Evolutionary conservation across 2,113 vertebrate species (phyloP).

Genomic region (Meleagris gallopavo): DNA sequence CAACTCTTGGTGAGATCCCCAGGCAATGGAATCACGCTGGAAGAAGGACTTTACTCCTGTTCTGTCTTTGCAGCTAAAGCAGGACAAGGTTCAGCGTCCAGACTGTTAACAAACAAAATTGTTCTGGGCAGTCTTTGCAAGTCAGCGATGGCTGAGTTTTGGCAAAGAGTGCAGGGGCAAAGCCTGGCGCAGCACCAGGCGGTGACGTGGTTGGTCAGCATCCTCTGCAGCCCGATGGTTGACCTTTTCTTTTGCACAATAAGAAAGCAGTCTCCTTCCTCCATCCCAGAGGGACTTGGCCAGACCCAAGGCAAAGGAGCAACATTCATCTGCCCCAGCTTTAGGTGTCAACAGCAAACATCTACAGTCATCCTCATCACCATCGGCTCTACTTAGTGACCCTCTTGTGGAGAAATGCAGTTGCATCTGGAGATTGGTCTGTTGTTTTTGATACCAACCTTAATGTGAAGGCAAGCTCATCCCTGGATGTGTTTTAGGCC

Average conservation of each 20-base stretch:
- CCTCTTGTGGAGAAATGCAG: rapidly evolving
- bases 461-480: not conserved
- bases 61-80: not conserved
- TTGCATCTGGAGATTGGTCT: not conserved
- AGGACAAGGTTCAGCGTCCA: slow-evolving; percentile 53
- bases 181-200: not conserved
- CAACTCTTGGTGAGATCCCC: not conserved
- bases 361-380: not conserved
- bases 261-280: not conserved
- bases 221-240: not conserved
- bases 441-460: not conserved
- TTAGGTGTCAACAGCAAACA: not conserved
- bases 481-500: too few relatives aligned
- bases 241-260: not conserved
- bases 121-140: slow-evolving; percentile 5
- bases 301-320: not conserved
- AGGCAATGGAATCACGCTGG: not conserved
- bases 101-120: not conserved
- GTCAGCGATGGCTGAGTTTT: slow-evolving; percentile 37
- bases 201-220: not conserved
- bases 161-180: not conserved
- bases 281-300: not conserved
- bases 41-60: slow-evolving; percentile 1
- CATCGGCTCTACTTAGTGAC: not conserved
- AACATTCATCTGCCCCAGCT: not conserved